Conservation (phyloP, 2,113 vertebrate species). For the Craseonycteris thonglongyai region DNA sequence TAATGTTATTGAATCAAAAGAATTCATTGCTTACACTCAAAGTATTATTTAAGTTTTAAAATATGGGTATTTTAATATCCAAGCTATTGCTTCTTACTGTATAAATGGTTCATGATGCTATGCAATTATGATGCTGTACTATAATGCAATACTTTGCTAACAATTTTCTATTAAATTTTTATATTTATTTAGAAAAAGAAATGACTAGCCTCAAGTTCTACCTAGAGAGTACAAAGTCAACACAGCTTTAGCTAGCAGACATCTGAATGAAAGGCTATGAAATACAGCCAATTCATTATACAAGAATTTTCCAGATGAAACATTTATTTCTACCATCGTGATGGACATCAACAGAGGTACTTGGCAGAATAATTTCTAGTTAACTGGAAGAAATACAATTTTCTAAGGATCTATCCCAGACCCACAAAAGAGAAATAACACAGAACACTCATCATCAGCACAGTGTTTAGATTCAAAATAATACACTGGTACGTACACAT, state of each 20-base stretch:
- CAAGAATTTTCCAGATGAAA: not conserved
- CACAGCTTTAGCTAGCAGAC: not conserved
- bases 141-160: not conserved
- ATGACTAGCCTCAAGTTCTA: not conserved
- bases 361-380: not conserved
- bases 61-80: not conserved
- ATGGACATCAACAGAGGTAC: not conserved
- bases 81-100: not conserved
- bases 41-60: not conserved
- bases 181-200: not conserved
- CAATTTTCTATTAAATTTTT: not conserved
- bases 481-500: fast-evolving
- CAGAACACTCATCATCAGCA: not conserved
- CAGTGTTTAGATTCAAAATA: not conserved
- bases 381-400: not conserved
- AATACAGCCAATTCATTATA: not conserved
- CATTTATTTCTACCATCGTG: not conserved
- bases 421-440: not conserved
- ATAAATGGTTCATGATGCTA: not conserved
- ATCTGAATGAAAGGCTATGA: not conserved
- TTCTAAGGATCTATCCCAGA: not conserved
- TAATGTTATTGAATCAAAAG: not conserved
- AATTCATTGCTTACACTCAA: not conserved
- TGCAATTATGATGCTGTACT: not conserved
- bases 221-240: not conserved